Evolutionary conservation across 2,797 vertebrate genomes (phyloP), one percentile per base, ranked within the genome.

Genomic region (Leptatherina wallacei): DNA sequence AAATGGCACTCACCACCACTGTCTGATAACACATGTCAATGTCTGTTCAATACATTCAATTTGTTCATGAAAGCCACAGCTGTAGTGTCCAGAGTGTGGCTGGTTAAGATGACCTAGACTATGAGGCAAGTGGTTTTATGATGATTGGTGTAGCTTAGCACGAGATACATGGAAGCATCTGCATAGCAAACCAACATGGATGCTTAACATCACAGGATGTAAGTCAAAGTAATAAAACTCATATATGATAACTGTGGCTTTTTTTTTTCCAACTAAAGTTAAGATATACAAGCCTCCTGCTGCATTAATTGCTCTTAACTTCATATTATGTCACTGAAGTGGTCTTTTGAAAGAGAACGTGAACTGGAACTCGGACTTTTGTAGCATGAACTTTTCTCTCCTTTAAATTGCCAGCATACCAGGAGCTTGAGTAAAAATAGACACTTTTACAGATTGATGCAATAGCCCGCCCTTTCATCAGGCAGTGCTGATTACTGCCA

Each of bases 281-380:
- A 32, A 36, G 14, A 40, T 11, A 24, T 22, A 20, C 20, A 33
- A 24, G 3, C 52, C n/a, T 22, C 20, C 13, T 18, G 3, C 29
- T 36, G 12, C 40, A 42, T 33, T 40, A 49, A 32, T 2, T 24
- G 30, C 29, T 29, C 40, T 35, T 18, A 61, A 61, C 29, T 42
- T 61, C 6, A 10, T 7, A 29, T 29, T 36, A n/a, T 24, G 38
- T n/a, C 24, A 12, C 36, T 54, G n/a, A 11, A 62, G 29, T 42
- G 27, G 2, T 33, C 18, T 35, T 65, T 57, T 38, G 30, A 69
- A 56, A 69, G 30, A 29, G 20, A 47, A 62, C 60, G 38, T 59
- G 52, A 66, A 67, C 60, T n/a, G 29, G 4, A 68, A 49, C 10
- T 8, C 30, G n/a, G 9, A 27, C 12, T 18, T 27, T 29, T 52